Evolutionary conservation across 2,113 vertebrate genomes (phyloP).

Genomic region (Amia ocellicauda): DNA sequence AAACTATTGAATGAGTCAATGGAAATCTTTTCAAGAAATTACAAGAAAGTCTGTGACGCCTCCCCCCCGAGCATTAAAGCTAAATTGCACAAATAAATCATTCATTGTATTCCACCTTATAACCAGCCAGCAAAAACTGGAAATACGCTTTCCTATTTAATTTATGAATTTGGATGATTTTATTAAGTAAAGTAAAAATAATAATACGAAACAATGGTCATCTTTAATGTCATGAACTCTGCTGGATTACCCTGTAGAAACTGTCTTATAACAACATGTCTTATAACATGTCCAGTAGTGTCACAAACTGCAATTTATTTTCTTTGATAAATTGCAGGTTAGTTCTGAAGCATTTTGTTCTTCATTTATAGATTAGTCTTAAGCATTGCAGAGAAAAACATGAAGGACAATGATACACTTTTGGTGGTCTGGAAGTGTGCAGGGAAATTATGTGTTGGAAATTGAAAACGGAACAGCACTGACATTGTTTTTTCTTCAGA

Average conservation of each 20-base stretch:
- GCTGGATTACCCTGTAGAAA: neutral
- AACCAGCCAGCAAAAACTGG: neutral
- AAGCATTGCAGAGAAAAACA: no score
- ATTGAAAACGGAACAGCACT: no score
- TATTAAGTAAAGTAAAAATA: neutral
- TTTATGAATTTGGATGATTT: slow-evolving; percentile 3
- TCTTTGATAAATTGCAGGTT: no score
- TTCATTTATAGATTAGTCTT: no score
- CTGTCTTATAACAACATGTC: neutral
- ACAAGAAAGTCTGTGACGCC: neutral
- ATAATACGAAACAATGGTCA: slow-evolving; percentile 4
- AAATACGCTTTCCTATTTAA: slow-evolving; percentile 9
- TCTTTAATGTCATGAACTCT: neutral
- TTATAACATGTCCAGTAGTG: no score
- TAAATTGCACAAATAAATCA: neutral
- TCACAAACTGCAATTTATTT: no score
- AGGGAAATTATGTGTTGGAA: no score
- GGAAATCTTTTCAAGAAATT: slow-evolving; percentile 1
- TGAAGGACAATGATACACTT: no score
- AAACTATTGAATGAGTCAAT: neutral
- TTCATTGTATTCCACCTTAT: slow-evolving; percentile 10
- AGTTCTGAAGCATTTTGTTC: no score
- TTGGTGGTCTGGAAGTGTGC: no score
- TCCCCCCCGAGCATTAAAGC: neutral
- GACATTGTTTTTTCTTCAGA: no score